phyloP scores from a whole-genome alignment of 2,888 invertebrate species.

The Eupelmus urozonus region DNA sequence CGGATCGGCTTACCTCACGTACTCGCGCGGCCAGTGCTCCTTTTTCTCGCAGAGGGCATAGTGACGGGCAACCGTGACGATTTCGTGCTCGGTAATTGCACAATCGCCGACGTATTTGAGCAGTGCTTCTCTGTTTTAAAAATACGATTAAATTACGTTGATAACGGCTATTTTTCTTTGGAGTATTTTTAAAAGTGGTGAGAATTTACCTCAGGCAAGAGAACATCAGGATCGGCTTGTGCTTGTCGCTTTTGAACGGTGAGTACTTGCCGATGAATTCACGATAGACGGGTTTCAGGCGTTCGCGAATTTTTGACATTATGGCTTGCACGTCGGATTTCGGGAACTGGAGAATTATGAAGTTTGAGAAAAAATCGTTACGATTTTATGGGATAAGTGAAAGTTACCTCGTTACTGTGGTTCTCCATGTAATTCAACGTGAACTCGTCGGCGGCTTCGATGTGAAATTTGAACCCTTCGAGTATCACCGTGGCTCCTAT shows the following conservation, averaged over 20 bases:
- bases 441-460: slow-evolving; percentile 91
- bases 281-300: slow-evolving; percentile 85
- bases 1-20: slow-evolving; percentile 68
- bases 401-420: slow-evolving; percentile 83
- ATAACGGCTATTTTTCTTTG: background rate
- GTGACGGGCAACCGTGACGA: slow-evolving; percentile 85
- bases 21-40: slow-evolving; percentile 67
- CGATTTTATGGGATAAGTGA: background rate
- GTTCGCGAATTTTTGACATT: slow-evolving; percentile 86
- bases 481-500: slow-evolving; percentile 89
- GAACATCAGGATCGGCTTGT: background rate
- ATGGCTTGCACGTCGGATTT: slow-evolving; percentile 86
- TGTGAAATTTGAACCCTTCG: slow-evolving; percentile 87
- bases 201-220: slow-evolving; percentile 45
- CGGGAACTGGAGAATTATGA: slow-evolving; percentile 83
- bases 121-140: slow-evolving; percentile 80
- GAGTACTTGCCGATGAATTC: slow-evolving; percentile 87
- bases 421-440: slow-evolving; percentile 92
- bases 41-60: slow-evolving; percentile 83
- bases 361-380: slow-evolving; percentile 28
- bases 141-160: background rate
- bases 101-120: slow-evolving; percentile 82
- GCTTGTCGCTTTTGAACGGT: slow-evolving; percentile 70
- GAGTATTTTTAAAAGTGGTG: background rate
- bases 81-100: slow-evolving; percentile 88